Evolutionary conservation across 1,140 invertebrate genomes (phyloP).

Genomic region (Ostrea denselamellosa): DNA sequence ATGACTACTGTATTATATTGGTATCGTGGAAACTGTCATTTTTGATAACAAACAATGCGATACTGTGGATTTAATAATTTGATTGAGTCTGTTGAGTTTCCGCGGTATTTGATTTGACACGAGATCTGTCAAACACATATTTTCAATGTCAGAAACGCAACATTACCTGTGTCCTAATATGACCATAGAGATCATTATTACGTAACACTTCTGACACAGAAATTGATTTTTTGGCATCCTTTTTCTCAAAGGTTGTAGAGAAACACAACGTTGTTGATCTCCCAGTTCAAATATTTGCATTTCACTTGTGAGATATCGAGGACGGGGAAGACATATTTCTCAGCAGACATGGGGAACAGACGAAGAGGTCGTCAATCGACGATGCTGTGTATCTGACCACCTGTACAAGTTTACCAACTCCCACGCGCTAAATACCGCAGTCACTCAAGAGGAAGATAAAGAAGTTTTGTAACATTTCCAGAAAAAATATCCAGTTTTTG

Average conservation of each 20-base stretch:
- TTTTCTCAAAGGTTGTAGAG: neutral
- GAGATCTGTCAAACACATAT: neutral
- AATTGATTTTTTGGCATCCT: neutral
- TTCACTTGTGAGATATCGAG: constrained; percentile 23
- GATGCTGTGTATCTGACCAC: neutral
- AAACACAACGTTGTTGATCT: constrained; percentile 28
- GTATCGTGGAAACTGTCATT: neutral
- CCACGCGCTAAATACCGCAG: constrained; percentile 1
- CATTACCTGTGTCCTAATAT: neutral
- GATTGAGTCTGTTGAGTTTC: neutral
- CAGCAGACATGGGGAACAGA: neutral
- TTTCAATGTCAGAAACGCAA: neutral
- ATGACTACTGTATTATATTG: no score
- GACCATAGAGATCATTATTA: neutral
- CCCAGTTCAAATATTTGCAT: constrained; percentile 24
- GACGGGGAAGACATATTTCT: constrained; percentile 8
- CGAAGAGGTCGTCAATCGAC: neutral
- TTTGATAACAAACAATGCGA: neutral
- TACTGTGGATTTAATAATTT: neutral
- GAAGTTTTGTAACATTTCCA: no score
- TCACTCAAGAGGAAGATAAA: neutral
- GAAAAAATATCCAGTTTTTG: no score
- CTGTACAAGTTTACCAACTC: constrained; percentile 3
- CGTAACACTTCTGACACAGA: constrained; percentile 17
- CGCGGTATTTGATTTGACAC: neutral